phyloP scores from a whole-genome alignment of 2,888 invertebrate genomes.

The Apomyelois bistriatella region DNA sequence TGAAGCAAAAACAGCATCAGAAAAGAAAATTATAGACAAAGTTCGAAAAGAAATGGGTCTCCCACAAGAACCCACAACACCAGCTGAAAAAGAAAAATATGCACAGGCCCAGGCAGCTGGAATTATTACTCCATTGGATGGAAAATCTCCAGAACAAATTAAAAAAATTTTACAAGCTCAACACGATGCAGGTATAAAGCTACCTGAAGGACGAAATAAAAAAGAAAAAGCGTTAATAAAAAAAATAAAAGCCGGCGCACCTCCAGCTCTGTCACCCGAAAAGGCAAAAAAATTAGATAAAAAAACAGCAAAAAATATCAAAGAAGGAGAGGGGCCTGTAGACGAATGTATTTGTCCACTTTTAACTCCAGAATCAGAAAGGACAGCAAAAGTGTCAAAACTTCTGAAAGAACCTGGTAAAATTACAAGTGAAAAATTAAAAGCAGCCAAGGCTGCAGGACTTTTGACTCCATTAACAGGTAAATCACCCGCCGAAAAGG shows the following conservation, averaged over 20 bases:
- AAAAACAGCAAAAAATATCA: constrained; percentile 33
- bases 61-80: constrained; percentile 20
- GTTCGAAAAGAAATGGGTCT: constrained; percentile 20
- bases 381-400: background rate
- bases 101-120: constrained; percentile 24
- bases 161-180: constrained; percentile 25
- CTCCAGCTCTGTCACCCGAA: constrained; percentile 9
- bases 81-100: constrained; percentile 24
- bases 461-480: constrained; percentile 17
- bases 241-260: constrained; percentile 18
- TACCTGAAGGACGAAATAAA: constrained; percentile 26
- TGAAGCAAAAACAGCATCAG: constrained; percentile 32
- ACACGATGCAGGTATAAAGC: constrained; percentile 21
- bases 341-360: constrained; percentile 39
- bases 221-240: constrained; percentile 29
- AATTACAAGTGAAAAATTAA: constrained; percentile 15
- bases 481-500: constrained; percentile 23
- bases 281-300: constrained; percentile 25
- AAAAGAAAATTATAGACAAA: constrained; percentile 28
- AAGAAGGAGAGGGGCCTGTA: constrained; percentile 37
- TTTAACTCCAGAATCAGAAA: constrained; percentile 30
- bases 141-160: constrained; percentile 25
- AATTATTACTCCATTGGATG: constrained; percentile 25
- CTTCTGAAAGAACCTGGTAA: constrained; percentile 5
- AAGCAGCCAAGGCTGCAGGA: constrained; percentile 16